Evolutionary conservation across 2,888 invertebrate species (phyloP), one percentile per base, ranked within the genome.

Genomic region (Drosophila glabriapex): DNA sequence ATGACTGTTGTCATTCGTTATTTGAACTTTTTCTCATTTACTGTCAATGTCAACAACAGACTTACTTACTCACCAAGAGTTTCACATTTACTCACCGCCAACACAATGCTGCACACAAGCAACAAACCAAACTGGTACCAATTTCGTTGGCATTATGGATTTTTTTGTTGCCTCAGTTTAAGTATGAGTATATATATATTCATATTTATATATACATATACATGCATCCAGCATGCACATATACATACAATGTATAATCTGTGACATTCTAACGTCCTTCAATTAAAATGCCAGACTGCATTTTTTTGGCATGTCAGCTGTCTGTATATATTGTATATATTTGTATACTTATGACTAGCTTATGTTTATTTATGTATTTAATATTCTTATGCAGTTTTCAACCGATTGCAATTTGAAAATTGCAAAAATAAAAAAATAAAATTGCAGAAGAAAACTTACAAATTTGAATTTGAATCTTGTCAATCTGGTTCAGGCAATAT

Each of bases 271-370:
- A 74, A 59, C 78, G 81, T 82, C 83, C 80, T 82, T 82, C 81
- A 83, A 78, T 80, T 80, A 46, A 82, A 80, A 78, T 82, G 54
- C 55, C 83, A 50, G 65, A 80, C 80, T 73, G 77, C 79, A 82
- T 79, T 76, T 79, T 78, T 46, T 46, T 46, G 22, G 22, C 46
- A 46, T 22, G 14, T 1, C 46, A 46, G 52, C 58, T 61, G 29
- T 54, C 62, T 25, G 46, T 25, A 25, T 46, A 46, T 46, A 25
- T 25, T 46, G 46, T 25, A 46, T 46, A 46, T 25, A 46, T 46
- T 25, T 14, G 14, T 10, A 37, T 62, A 62, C 50, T 70, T 41
- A 43, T 62, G 65, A 49, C 22, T 50, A 60, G 55, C 49, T 56
- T 43, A 43, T 43, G 37, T 54, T 29, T 33, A 25, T 31, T 29